Conservation (phyloP, 2,113 vertebrate species). For the Alligator mississippiensis region DNA sequence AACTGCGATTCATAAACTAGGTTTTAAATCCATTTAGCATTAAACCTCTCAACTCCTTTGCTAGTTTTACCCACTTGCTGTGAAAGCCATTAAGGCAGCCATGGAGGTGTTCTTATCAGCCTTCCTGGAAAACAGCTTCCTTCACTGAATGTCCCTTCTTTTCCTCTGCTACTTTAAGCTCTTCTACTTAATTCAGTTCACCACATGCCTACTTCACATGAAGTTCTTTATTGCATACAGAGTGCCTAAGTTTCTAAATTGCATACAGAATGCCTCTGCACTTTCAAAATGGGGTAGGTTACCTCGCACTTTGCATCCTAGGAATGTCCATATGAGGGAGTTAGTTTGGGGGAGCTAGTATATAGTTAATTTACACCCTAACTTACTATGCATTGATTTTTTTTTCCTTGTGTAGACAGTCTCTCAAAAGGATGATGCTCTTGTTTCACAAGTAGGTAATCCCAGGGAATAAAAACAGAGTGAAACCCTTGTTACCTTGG, state of each 20-base stretch:
- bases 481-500: not conserved
- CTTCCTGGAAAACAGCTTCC: not conserved
- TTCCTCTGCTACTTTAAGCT: not conserved
- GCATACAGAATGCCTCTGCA: no score
- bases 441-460: not conserved
- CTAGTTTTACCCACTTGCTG: not conserved
- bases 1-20: not conserved
- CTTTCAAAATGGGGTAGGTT: not conserved
- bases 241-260: no score
- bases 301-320: not conserved
- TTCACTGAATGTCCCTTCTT: slow-evolving; percentile 22
- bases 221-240: no score
- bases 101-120: not conserved
- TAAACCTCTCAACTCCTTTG: not conserved
- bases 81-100: not conserved
- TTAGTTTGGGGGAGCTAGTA: not conserved
- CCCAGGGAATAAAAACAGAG: not conserved
- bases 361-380: not conserved
- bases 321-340: not conserved
- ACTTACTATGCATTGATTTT: slow-evolving; percentile 23
- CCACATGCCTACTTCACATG: no score
- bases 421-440: not conserved
- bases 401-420: slow-evolving; percentile 20
- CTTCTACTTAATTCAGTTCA: no score
- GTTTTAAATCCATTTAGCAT: no score